A percentile compares a stretch with the other conserved stretches of the same genome.
Conservation (phyloP, 2,797 vertebrate genomes). For the Helostoma temminkii region DNA sequence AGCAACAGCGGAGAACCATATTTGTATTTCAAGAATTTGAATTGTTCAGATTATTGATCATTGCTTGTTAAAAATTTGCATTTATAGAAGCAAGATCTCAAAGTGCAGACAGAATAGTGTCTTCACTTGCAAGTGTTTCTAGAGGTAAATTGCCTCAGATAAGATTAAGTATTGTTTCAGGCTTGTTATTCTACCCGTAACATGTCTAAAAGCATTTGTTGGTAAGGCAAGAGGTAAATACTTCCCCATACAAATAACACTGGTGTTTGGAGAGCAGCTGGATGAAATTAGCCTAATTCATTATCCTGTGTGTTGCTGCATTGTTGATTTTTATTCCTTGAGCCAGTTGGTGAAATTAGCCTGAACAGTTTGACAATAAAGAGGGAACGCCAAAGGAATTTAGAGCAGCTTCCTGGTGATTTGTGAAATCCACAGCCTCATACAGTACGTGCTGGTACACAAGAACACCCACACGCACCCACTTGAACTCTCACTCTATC, state of each 20-base stretch:
- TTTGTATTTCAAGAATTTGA: too few relatives aligned
- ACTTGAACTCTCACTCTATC: slow-evolving; percentile 13
- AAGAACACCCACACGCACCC: slow-evolving; percentile 3
- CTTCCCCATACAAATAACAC: slow-evolving; percentile 28
- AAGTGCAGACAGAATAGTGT: neutral
- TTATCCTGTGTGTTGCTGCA: slow-evolving; percentile 39
- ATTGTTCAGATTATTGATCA: neutral
- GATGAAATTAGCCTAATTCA: slow-evolving; percentile 53
- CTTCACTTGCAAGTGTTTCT: neutral
- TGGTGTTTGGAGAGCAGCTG: slow-evolving; percentile 45
- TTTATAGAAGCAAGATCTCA: neutral
- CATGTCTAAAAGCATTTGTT: slow-evolving; percentile 22
- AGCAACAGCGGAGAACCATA: too few relatives aligned
- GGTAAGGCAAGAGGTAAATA: slow-evolving; percentile 22
- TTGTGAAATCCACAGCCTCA: slow-evolving; percentile 39
- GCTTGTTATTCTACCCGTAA: slow-evolving; percentile 12
- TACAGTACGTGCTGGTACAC: slow-evolving; percentile 8
- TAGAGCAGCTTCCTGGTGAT: slow-evolving; percentile 64
- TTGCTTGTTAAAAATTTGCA: neutral
- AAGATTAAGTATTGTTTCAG: neutral
- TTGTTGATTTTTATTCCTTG: slow-evolving; percentile 60
- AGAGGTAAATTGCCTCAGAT: neutral
- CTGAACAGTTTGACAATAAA: slow-evolving; percentile 71
- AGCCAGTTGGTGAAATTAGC: slow-evolving; percentile 71
- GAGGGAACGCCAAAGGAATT: slow-evolving; percentile 61